Evolutionary conservation across 2,113 vertebrate genomes (phyloP).

Genomic region (Miniopterus natalensis): DNA sequence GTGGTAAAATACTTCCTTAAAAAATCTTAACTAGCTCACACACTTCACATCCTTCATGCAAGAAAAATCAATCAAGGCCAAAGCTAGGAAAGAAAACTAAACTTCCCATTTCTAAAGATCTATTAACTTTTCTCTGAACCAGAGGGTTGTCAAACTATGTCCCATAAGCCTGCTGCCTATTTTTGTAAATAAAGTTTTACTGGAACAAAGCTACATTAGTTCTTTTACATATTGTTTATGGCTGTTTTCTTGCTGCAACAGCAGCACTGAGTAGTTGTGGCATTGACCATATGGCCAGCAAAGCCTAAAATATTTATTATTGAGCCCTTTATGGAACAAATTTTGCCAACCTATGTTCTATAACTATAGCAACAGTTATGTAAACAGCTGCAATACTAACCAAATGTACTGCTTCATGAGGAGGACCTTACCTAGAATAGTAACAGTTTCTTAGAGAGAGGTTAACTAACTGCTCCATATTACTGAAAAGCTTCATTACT

Average conservation of each 20-base stretch:
- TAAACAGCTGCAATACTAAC: neutral
- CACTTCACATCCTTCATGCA: neutral
- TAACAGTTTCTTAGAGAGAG: neutral
- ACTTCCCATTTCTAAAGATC: neutral
- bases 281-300: neutral
- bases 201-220: neutral
- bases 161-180: neutral
- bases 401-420: neutral
- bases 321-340: neutral
- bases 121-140: neutral
- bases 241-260: neutral
- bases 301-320: constrained; percentile 22
- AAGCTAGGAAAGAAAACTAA: neutral
- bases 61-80: constrained; percentile 23
- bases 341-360: neutral
- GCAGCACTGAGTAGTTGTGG: neutral
- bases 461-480: neutral
- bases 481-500: constrained; percentile 74
- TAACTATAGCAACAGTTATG: neutral
- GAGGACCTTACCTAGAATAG: neutral
- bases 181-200: neutral
- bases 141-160: neutral
- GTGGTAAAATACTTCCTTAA: neutral
- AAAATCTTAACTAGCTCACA: constrained; percentile 42
- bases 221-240: neutral